Evolutionary conservation across 1,140 invertebrate genomes (phyloP), one percentile per base, ranked within the genome.

Genomic region (Acromyrmex charruanus): DNA sequence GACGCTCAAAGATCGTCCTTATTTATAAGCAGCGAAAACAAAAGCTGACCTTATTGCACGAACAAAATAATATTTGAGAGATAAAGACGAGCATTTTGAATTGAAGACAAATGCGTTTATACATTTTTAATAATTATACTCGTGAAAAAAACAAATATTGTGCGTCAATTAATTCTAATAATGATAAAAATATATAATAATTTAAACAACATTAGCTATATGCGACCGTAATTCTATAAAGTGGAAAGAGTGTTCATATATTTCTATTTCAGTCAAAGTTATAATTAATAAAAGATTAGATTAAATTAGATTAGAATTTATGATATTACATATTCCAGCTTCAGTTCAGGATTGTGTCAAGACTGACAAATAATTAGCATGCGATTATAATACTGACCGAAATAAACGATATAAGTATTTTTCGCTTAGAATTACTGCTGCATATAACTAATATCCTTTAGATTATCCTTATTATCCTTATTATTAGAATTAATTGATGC

Each of bases 21-120:
- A 84, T 74, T 61, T 61, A 71, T 69, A 69, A 82, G 31, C 28
- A 69, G 21, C 2, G 65, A 18, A 12, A 44, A 71, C 31, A 55
- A 69, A 74, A 59, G 55, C 68, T 49, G 68, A 74, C 49, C 31
- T 28, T 4, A 14, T 58, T 69, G 63, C 14, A 7, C 21, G 51
- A 55, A 18, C 9, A 12, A 81, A 58, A 71, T 71, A n/a, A 81
- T 31, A 25, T 49, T 39, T 16, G n/a, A 14, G 7, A n/a, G 49
- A 31, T 18, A 35, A 28, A 66, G 35, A 31, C 5, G 39, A 49
- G 0, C 28, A 6, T 44, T n/a, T 66, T 25, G 18, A 44, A 44
- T 18, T 51, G 28, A 10, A 55, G 51, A 55, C 49, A 55, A 68
- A 80, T 66, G 31, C 49, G 5, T 61, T 39, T 59, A 59, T 44